These are phyloP conservation scores for Nasalis larvatus DNA, from an alignment of 2,113 vertebrate species.

Conservation along the genomic window DNA sequence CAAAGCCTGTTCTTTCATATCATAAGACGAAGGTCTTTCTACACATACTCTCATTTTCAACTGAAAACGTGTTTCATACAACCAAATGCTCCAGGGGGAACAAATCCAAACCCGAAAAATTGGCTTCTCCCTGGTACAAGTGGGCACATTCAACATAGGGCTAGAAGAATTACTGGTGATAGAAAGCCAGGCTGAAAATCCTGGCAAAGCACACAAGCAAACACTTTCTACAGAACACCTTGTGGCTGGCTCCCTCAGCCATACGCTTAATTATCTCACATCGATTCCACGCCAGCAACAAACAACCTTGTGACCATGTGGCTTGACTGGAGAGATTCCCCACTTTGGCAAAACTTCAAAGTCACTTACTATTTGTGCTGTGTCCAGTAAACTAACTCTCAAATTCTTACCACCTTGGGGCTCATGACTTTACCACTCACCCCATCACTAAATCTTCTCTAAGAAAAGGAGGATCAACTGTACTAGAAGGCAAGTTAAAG, in stretches of 20 bases:
- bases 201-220: constrained; percentile 28
- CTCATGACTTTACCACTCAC: not conserved
- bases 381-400: not conserved
- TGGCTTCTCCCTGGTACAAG: not conserved
- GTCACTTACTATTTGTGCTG: constrained; percentile 27
- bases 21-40: not conserved
- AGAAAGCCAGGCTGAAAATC: constrained; percentile 22
- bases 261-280: constrained; percentile 42
- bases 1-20: not conserved
- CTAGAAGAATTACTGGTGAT: not conserved
- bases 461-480: not conserved
- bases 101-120: not conserved
- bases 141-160: not conserved
- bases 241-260: constrained; percentile 10
- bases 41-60: not conserved
- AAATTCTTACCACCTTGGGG: constrained; percentile 10
- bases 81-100: not conserved
- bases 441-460: not conserved
- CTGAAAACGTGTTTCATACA: not conserved
- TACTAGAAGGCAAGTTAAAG: not conserved
- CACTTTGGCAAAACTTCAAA: constrained; percentile 64
- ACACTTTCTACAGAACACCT: not conserved
- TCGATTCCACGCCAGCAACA: constrained; percentile 35
- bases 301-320: constrained; percentile 53
- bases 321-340: constrained; percentile 27